Evolutionary conservation across 2,113 vertebrate species (phyloP).

Genomic region (Ranitomeya imitator): DNA sequence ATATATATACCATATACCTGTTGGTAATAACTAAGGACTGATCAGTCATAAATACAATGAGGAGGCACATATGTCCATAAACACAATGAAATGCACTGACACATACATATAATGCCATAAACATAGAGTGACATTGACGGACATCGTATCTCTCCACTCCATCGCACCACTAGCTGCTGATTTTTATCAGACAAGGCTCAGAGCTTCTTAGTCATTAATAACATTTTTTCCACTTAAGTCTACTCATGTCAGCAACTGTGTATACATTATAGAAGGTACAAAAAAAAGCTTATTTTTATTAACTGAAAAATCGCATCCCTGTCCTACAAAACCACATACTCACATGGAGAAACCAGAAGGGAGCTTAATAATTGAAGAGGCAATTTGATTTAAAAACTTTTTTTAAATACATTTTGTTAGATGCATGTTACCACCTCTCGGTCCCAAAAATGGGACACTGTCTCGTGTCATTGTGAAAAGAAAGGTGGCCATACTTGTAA

Average conservation of each 20-base stretch:
- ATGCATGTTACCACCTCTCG: too few relatives aligned
- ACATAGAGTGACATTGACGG: slow-evolving; percentile 7
- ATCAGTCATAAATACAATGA: background rate
- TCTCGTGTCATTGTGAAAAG: too few relatives aligned
- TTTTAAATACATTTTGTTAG: too few relatives aligned
- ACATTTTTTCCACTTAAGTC: background rate
- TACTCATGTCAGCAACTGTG: background rate
- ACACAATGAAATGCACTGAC: background rate
- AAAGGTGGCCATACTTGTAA: too few relatives aligned
- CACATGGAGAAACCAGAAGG: background rate
- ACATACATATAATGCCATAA: background rate
- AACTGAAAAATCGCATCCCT: background rate
- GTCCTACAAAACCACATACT: background rate
- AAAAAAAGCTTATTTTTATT: background rate
- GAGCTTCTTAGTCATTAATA: background rate
- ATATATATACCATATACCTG: background rate
- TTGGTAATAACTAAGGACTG: background rate
- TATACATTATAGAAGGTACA: background rate
- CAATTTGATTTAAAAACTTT: background rate
- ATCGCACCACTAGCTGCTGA: background rate
- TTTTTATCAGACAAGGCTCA: background rate
- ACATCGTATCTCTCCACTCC: background rate
- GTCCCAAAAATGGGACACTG: too few relatives aligned
- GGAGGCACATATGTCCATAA: background rate
- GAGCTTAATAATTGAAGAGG: background rate